Base-by-base conservation (phyloP, 2,888 invertebrate species). In the Phoenoteleia sp. region DNA sequence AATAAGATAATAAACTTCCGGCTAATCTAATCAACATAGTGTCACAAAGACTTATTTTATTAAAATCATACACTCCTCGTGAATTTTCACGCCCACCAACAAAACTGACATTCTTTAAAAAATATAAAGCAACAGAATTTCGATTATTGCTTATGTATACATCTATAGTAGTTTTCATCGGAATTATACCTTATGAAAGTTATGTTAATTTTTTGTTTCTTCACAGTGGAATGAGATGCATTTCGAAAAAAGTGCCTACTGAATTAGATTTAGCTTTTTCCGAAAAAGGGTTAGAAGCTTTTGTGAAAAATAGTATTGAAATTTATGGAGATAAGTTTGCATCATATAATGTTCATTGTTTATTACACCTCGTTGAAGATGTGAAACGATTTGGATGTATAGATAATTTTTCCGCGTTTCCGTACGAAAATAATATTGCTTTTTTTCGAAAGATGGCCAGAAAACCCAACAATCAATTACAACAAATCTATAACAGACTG, bases 41-140 rank as follows among this genome's bases (percentile, higher is more conserved):
- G 0, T 66, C 56, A 13, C 2, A 42, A n/a, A 66, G 67, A 36
- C 19, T 76, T 7, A 4, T 15, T 9, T 4, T 11, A 6, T 1
- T 75, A 5, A 29, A 4, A 3, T 29, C 36, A 21, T 66, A 29
- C 33, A 66, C 66, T 45, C 76, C 67, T 29, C 66, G 58, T 25
- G 76, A 77, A 47, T 79, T 79, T 54, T 60, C 79, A 29, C 60
- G 62, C 2, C 9, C 5, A 7, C 52, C 69, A 33, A 42, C 15
- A 17, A 0, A 60, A 5, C 17, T 79, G n/a, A 36, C 5, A 4
- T 69, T 42, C 19, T 79, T 71, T n/a, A 79, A 54, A 27, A 87
- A 85, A 52, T 90, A 79, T 52, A 90, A 90, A 62, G 89, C 88
- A 11, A 90, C 90, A 11, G 88, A 91, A 60, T 84, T 87, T 29